Conservation (phyloP, 2,797 vertebrate species). For the Helostoma temminkii region DNA sequence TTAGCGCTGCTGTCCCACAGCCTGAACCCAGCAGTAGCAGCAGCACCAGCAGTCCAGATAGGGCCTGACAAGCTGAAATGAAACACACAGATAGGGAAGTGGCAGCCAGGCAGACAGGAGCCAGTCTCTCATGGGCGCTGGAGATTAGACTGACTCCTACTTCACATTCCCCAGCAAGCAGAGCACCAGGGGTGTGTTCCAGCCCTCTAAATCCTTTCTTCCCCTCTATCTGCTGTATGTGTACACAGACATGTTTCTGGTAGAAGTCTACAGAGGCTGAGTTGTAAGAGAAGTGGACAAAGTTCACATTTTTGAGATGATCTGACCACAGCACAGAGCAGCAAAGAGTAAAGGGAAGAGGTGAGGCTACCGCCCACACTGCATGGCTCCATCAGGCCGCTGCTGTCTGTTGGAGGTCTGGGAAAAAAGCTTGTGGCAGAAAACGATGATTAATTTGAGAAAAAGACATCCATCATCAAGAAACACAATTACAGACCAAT, state of each 20-base stretch:
- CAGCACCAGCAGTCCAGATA: slow-evolving; percentile 83
- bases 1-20: slow-evolving; percentile 60
- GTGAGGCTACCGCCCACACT: neutral
- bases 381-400: neutral
- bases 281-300: slow-evolving; percentile 8
- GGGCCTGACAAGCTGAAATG: slow-evolving; percentile 90
- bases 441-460: neutral
- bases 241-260: slow-evolving; percentile 25
- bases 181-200: slow-evolving; percentile 37
- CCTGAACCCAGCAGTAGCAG: slow-evolving; percentile 39
- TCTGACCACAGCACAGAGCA: slow-evolving; percentile 7
- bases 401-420: neutral
- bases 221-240: slow-evolving; percentile 33
- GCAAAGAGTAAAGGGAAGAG: neutral
- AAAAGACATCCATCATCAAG: neutral
- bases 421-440: slow-evolving; percentile 10
- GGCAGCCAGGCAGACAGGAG: slow-evolving; percentile 92
- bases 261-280: slow-evolving; percentile 7
- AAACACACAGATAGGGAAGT: slow-evolving; percentile 90
- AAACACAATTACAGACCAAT: neutral
- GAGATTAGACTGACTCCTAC: slow-evolving; percentile 90
- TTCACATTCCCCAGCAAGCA: slow-evolving; percentile 85
- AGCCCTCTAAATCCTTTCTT: slow-evolving; percentile 33
- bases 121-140: slow-evolving; percentile 86
- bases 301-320: slow-evolving; percentile 35